Percentiles rank a stretch among this genome's conserved stretches.
These are phyloP conservation scores for Asteroscopus sphinx DNA, from an alignment of 2,888 invertebrate species.

Conservation along the genomic window DNA sequence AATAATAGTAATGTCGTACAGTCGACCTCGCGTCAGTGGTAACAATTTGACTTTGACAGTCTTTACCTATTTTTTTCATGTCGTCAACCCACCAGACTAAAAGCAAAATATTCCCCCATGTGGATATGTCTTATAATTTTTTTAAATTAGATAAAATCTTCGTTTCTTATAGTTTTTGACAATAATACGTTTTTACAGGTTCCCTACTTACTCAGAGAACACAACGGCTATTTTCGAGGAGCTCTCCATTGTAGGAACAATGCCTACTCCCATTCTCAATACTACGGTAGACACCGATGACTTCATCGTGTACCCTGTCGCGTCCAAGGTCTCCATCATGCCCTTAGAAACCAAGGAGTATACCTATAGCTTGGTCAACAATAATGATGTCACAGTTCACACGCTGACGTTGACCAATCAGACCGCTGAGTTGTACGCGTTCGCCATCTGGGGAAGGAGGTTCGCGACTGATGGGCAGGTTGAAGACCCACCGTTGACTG, in stretches of 20 bases:
- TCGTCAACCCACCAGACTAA: no score
- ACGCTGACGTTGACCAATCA: conserved; percentile 64
- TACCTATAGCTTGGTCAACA: conserved; percentile 58
- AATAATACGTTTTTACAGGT: conserved; percentile 73
- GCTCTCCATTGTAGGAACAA: conserved; percentile 79
- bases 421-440: conserved; percentile 79
- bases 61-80: no score
- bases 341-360: conserved; percentile 81
- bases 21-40: no score
- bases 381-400: conserved; percentile 56
- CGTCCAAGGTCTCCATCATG: conserved; percentile 83
- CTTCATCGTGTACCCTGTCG: conserved; percentile 84
- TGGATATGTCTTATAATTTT: no score
- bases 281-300: conserved; percentile 66
- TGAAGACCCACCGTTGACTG: conserved; percentile 64
- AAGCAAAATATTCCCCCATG: no score
- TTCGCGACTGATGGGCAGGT: conserved; percentile 80
- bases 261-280: conserved; percentile 72
- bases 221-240: conserved; percentile 83
- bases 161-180: not conserved
- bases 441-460: conserved; percentile 88
- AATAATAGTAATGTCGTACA: no score
- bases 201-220: conserved; percentile 74
- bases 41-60: no score
- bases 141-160: no score